phyloP scores from a whole-genome alignment of 2,797 vertebrate genomes.

The Mallotus villosus region DNA sequence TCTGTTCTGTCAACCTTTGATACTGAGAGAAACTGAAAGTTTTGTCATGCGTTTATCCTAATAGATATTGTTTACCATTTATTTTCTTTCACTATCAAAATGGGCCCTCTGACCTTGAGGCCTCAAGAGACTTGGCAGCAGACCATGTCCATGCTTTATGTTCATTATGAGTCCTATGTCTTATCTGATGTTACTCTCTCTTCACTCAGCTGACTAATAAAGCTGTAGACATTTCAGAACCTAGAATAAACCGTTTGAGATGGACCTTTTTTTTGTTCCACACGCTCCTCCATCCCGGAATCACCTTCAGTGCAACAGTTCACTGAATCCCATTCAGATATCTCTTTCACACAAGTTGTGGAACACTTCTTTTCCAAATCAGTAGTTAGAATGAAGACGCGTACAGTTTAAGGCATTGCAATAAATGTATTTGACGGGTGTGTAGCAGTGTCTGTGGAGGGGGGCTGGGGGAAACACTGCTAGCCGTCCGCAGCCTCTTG shows the following conservation, averaged over 20 bases:
- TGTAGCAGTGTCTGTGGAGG: conserved; percentile 27
- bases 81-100: background rate
- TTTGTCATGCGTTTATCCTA: no score
- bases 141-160: no score
- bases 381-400: background rate
- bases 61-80: background rate
- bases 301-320: background rate
- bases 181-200: no score
- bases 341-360: background rate
- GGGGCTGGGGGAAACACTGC: conserved; percentile 41
- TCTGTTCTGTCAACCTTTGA: no score
- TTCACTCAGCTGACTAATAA: no score
- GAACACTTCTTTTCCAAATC: background rate
- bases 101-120: background rate
- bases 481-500: conserved; percentile 87
- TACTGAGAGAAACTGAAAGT: no score
- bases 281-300: background rate
- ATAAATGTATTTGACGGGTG: conserved; percentile 77
- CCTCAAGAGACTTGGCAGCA: background rate
- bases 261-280: background rate
- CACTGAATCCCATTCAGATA: background rate
- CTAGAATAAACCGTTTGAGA: no score
- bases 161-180: no score
- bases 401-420: conserved; percentile 37
- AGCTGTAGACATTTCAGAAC: no score